Evolutionary conservation across 1,140 invertebrate genomes (phyloP), one percentile per base, ranked within the genome.

Genomic region (Amyelois transitella): DNA sequence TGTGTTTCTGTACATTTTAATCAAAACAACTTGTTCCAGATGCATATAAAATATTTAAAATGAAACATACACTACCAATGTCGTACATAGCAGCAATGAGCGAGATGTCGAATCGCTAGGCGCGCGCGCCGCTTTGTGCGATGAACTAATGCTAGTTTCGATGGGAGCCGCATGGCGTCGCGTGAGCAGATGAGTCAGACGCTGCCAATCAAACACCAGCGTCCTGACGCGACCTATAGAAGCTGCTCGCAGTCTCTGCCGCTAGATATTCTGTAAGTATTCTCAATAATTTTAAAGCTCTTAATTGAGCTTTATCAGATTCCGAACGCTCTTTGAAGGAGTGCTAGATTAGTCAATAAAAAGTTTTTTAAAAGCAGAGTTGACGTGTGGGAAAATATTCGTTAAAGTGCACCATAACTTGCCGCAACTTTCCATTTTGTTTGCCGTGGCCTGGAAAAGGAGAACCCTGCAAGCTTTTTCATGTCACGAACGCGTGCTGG

Each of bases 201-300:
- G 64, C 75, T 82, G 70, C 75, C 77, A 17, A 73, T 58, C 58
- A 88, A 88, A 66, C 76, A 86, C 50, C 75, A 81, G 51, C 74
- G 85, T 50, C 64, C 68, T 0, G 77, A 86, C 54, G 75, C 81
- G 48, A 76, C 74, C 47, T 89, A 89, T 58, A 86, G 77, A 62
- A 87, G 80, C 72, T 89, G 87, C 62, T 86, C 88, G 55, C 88
- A 88, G 62, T 82, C 83, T 18, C 53, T 89, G 53, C 88, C 88
- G 22, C 85, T 89, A 60, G 86, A 89, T 53, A 89, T 88, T 79
- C 78, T 88, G 88, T 89, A 64, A 88, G 88, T 88, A 71, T 53
- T 18, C 6, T 55, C 19, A 10, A 50, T 10, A 8, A 28, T 1
- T 12, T 28, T 3, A 28, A 8, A 28, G 1, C 7, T 28, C 21